Evolutionary conservation across 1,140 invertebrate genomes (phyloP), one percentile per base, ranked within the genome.

Genomic region (Achatina immaculata): DNA sequence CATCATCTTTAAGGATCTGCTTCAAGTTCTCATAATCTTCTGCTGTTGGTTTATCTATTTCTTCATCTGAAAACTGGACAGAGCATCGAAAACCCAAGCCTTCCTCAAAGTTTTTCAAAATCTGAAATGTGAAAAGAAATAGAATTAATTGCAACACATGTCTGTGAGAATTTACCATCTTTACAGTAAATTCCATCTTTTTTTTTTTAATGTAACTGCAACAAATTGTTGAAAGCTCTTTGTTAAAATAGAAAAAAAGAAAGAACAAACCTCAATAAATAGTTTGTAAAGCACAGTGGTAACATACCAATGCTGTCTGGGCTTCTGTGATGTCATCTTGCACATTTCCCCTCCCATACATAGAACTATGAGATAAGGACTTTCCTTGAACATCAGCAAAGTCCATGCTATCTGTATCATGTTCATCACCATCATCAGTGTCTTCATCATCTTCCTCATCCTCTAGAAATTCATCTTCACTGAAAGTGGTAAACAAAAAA

Each of bases 381-480:
- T 2, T 40, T 14, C 84, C 82, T 42, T 83, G 84, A 71, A 81
- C 85, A 55, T 82, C 85, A 71, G 86, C 80, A 65, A 78, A 84
- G 55, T 82, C 85, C 43, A 83, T 78, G 34, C 84, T 84, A 81
- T 84, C 87, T 55, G 83, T 82, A 24, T 66, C 76, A 68, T 81
- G 83, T 31, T 81, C 83, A 42, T 84, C 80, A 48, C 80, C 82
- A 42, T 77, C 85, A 58, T 81, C 78, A 82, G 87, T 81, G 36
- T 85, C 86, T 38, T 65, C 83, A 82, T 81, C 80, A 3, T 36
- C 62, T 34, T 81, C 80, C 24, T 48, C 51, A 55, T 68, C 80
- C n/a, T 6, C 16, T 14, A 43, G 43, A 42, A 28, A 11, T 9
- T 62, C 78, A 71, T 34, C 69, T 34, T 43, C 40, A 19, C 24